These are phyloP conservation scores for Xiphophorus hellerii DNA, from an alignment of 2,113 vertebrate genomes.

Conservation along the genomic window DNA sequence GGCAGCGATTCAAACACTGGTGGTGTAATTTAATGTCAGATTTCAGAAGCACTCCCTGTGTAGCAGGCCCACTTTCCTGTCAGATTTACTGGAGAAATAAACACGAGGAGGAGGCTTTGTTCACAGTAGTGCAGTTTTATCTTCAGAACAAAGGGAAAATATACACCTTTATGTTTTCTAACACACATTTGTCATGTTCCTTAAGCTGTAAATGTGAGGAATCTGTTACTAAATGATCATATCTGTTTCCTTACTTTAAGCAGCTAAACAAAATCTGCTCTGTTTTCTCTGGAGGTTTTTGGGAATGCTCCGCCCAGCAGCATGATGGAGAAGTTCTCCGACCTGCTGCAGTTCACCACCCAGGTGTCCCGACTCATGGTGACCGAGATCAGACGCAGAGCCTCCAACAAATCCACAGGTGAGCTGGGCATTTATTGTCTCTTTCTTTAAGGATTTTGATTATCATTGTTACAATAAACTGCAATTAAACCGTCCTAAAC, in stretches of 20 bases:
- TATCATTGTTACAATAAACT: too few relatives aligned
- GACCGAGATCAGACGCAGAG: slow-evolving; percentile 96
- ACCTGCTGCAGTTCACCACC: slow-evolving; percentile 98
- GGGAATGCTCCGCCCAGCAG: slow-evolving; percentile 94
- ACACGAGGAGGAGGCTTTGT: background rate
- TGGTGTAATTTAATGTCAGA: slow-evolving; percentile 38
- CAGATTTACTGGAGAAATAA: slow-evolving; percentile 33
- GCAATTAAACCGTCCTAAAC: too few relatives aligned
- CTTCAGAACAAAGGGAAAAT: background rate
- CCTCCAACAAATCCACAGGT: slow-evolving; percentile 99
- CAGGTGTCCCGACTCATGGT: slow-evolving; percentile 98
- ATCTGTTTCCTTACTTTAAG: too few relatives aligned
- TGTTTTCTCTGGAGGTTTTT: slow-evolving; percentile 84
- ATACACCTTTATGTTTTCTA: background rate
- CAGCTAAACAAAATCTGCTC: background rate
- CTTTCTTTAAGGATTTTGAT: background rate
- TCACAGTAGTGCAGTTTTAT: slow-evolving; percentile 8
- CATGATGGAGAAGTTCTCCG: slow-evolving; percentile 98
- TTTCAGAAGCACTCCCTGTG: slow-evolving; percentile 1
- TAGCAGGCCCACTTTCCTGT: slow-evolving; percentile 4
- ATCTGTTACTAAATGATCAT: background rate
- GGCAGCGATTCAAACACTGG: slow-evolving; percentile 35
- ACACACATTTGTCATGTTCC: background rate
- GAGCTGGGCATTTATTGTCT: slow-evolving; percentile 2
- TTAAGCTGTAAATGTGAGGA: background rate